Evolutionary conservation across 2,888 invertebrate species (phyloP).

Genomic region (Pyralis farinalis): DNA sequence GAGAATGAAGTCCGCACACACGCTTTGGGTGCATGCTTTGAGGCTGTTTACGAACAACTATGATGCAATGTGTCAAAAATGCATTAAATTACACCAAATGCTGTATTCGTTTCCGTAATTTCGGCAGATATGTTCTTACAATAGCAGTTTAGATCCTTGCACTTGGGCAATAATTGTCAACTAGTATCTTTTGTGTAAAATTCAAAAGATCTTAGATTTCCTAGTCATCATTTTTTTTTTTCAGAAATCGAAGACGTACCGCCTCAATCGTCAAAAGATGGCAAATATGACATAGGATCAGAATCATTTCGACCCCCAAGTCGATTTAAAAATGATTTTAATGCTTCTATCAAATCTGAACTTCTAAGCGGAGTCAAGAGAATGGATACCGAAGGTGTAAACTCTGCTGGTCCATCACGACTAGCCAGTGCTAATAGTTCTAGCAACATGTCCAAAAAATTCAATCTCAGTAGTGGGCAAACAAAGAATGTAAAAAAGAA

Average conservation of each 20-base stretch:
- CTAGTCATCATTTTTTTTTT: no score
- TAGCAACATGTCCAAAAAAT: constrained; percentile 70
- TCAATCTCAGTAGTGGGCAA: constrained; percentile 44
- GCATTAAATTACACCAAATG: no score
- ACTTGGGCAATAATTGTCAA: no score
- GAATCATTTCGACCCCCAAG: constrained; percentile 65
- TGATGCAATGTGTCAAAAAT: no score
- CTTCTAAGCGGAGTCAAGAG: constrained; percentile 46
- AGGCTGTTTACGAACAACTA: no score
- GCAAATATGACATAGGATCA: constrained; percentile 53
- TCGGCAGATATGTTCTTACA: no score
- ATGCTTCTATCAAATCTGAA: constrained; percentile 69
- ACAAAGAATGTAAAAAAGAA: constrained; percentile 34
- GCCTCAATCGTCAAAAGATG: constrained; percentile 42
- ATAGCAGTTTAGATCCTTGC: no score
- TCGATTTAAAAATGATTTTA: constrained; percentile 67
- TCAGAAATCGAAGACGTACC: constrained; percentile 53
- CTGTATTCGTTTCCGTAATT: no score
- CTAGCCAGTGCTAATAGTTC: constrained; percentile 68
- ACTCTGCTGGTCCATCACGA: constrained; percentile 48
- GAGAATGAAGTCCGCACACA: no score
- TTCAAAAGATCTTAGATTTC: no score
- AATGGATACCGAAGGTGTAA: constrained; percentile 41
- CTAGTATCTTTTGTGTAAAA: no score
- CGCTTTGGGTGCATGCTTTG: no score